Conservation (phyloP, 2,888 invertebrate genomes). For the Hololepta plana region DNA sequence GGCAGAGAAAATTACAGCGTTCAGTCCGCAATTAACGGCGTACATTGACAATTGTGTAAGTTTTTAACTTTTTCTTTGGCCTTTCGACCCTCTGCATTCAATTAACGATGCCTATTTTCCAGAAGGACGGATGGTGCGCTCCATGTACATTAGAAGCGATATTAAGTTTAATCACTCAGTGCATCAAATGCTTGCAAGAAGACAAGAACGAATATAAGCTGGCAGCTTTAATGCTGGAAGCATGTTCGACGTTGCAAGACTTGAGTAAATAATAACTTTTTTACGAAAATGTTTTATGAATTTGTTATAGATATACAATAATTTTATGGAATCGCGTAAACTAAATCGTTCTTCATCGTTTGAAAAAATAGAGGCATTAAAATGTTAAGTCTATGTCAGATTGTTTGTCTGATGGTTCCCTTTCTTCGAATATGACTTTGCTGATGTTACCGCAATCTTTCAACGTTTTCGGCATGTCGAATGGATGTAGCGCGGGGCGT, state of each 20-base stretch:
- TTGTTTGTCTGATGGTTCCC: no score
- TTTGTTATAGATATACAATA: background rate
- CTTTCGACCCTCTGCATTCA: background rate
- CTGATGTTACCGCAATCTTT: no score
- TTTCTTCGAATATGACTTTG: no score
- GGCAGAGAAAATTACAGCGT: slow-evolving; percentile 51
- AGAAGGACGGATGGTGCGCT: slow-evolving; percentile 25
- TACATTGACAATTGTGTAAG: slow-evolving; percentile 54
- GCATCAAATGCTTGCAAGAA: slow-evolving; percentile 25
- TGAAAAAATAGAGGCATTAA: no score
- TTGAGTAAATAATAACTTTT: slow-evolving; percentile 10
- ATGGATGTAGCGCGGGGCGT: slow-evolving; percentile 37
- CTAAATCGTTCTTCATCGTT: background rate
- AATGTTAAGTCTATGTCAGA: no score
- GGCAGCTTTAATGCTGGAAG: slow-evolving; percentile 31
- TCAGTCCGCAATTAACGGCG: slow-evolving; percentile 57
- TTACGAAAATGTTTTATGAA: slow-evolving; percentile 1
- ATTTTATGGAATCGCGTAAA: no score
- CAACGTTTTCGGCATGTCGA: no score
- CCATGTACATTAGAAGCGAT: slow-evolving; percentile 20
- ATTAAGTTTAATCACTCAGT: slow-evolving; percentile 24
- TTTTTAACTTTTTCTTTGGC: slow-evolving; percentile 5
- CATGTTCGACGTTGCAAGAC: slow-evolving; percentile 23
- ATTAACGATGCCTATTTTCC: slow-evolving; percentile 10
- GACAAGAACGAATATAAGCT: slow-evolving; percentile 26